Conservation (phyloP, 2,113 vertebrate genomes). For the Varanus komodoensis region DNA sequence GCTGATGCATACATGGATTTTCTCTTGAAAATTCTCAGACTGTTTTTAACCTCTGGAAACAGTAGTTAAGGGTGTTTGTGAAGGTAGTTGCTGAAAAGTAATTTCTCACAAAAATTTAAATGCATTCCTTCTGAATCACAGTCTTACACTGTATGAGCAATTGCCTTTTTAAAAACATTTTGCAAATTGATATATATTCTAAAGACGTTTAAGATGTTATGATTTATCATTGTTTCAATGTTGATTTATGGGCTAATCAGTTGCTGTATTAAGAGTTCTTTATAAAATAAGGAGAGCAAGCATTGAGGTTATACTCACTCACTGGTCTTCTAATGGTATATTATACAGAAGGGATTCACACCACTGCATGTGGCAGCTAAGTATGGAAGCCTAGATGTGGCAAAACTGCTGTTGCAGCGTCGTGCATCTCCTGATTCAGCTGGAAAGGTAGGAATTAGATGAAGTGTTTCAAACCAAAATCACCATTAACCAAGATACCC, state of each 20-base stretch:
- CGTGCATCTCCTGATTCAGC: conserved; percentile 87
- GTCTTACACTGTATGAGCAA: background rate
- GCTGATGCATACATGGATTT: background rate
- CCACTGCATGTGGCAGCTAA: conserved; percentile 95
- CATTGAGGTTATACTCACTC: background rate
- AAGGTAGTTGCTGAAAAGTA: background rate
- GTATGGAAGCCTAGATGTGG: conserved; percentile 95
- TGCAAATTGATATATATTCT: background rate
- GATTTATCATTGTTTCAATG: background rate
- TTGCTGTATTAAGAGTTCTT: background rate
- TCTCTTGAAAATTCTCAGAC: background rate
- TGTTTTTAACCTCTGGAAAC: background rate
- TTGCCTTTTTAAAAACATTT: background rate
- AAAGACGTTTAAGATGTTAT: background rate
- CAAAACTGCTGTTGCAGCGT: conserved; percentile 92
- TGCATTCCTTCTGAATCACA: background rate
- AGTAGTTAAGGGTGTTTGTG: background rate
- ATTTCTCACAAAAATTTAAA: background rate
- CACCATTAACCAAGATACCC: fast-evolving
- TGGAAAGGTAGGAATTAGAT: conserved; percentile 86
- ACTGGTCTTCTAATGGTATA: background rate
- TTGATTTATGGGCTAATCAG: background rate
- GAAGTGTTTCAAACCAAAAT: background rate
- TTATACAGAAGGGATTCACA: conserved; percentile 94
- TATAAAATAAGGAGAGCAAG: background rate